Percentiles rank a stretch among this genome's conserved stretches.
Conservation (phyloP, 2,113 vertebrate genomes). For the Trematomus loennbergii region DNA sequence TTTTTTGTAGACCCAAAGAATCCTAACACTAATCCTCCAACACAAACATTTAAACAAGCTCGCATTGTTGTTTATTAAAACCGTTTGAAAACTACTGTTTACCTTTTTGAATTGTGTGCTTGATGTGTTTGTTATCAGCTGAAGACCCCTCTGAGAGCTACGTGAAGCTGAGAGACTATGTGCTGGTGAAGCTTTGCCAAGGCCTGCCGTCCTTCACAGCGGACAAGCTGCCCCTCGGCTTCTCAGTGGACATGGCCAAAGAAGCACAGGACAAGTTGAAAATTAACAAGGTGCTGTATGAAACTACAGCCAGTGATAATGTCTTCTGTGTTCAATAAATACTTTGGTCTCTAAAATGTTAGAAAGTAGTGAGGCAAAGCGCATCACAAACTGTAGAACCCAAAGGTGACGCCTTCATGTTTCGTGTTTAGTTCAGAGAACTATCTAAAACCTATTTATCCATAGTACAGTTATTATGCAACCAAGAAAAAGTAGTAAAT, state of each 20-base stretch:
- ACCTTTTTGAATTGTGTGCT: neutral
- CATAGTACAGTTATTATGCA: neutral
- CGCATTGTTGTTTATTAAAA: too few species aligned
- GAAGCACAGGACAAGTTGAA: conserved; percentile 95
- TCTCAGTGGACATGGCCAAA: conserved; percentile 92
- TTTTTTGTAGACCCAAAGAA: neutral
- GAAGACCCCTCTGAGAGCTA: conserved; percentile 99
- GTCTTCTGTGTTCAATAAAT: neutral
- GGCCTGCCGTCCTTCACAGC: conserved; percentile 89
- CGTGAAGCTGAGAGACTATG: conserved; percentile 96
- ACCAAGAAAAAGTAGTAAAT: neutral
- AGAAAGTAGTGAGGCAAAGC: neutral
- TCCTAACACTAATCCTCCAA: neutral
- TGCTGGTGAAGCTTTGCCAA: conserved; percentile 95
- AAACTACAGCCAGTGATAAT: neutral
- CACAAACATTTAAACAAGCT: neutral
- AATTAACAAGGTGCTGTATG: conserved; percentile 94
- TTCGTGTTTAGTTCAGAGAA: neutral
- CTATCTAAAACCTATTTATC: neutral
- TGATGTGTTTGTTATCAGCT: conserved; percentile 74
- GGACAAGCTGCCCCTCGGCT: conserved; percentile 91
- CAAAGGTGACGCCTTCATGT: neutral
- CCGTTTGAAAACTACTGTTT: neutral
- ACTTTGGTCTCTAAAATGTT: neutral
- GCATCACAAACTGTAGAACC: neutral